These are phyloP conservation scores for Torymus auratus DNA, from an alignment of 2,888 invertebrate genomes.

Conservation along the genomic window DNA sequence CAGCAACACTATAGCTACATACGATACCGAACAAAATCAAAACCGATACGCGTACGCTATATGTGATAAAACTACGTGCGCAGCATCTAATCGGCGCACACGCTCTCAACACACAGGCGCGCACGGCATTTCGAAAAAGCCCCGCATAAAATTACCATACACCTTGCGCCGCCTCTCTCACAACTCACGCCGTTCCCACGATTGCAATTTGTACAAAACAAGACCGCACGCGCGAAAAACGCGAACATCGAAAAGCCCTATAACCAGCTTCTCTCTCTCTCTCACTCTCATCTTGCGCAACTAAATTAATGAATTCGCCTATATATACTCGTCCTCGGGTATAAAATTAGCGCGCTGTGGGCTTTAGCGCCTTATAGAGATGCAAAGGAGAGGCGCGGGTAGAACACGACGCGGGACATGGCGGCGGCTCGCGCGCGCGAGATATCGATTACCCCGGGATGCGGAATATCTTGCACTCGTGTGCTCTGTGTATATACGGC, in stretches of 20 bases:
- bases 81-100: too few species aligned
- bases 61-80: too few species aligned
- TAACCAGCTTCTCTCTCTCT: too few species aligned
- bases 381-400: slow-evolving; percentile 34
- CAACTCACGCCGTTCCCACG: slow-evolving; percentile 38
- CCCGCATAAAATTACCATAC: slow-evolving; percentile 13
- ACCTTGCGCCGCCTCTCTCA: slow-evolving; percentile 13
- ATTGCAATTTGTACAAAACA: slow-evolving; percentile 24
- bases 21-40: too few species aligned
- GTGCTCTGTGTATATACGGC: slow-evolving; percentile 1
- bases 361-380: slow-evolving; percentile 27
- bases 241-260: slow-evolving; percentile 3
- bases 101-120: too few species aligned
- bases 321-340: background rate
- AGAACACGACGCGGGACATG: slow-evolving; percentile 49
- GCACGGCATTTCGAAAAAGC: background rate
- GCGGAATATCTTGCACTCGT: slow-evolving; percentile 24
- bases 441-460: slow-evolving; percentile 47
- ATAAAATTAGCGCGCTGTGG: slow-evolving; percentile 39
- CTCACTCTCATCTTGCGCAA: slow-evolving; percentile 16
- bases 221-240: background rate
- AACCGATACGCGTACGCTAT: too few species aligned
- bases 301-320: slow-evolving; percentile 46
- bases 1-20: too few species aligned
- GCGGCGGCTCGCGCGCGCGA: slow-evolving; percentile 12